Conservation (phyloP, 1,140 invertebrate genomes). For the Magallana gigas region DNA sequence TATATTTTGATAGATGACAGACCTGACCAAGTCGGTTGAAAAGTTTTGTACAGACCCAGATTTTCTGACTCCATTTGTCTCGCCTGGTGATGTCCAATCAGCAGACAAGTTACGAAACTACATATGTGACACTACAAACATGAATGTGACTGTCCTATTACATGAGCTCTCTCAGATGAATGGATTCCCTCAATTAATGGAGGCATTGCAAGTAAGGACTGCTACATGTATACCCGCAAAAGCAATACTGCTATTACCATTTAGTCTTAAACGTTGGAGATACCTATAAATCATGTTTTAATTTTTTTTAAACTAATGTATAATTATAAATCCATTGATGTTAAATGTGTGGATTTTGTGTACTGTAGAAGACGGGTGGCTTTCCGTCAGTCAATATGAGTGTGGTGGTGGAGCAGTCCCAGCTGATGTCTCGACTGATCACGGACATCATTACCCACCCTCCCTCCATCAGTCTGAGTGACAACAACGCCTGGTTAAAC, state of each 20-base stretch:
- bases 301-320: too few species aligned
- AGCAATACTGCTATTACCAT: too few species aligned
- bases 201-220: not conserved
- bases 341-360: not conserved
- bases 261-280: too few species aligned
- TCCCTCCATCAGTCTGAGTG: conserved; percentile 48
- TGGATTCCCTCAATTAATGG: not conserved
- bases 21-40: not conserved
- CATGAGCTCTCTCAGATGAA: not conserved
- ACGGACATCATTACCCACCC: conserved; percentile 43
- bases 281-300: too few species aligned
- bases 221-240: too few species aligned
- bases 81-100: not conserved
- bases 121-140: not conserved
- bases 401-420: not conserved
- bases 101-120: not conserved
- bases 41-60: not conserved
- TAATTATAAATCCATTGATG: too few species aligned
- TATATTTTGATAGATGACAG: not conserved
- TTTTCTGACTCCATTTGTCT: not conserved
- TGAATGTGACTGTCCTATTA: not conserved
- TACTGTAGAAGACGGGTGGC: not conserved
- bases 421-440: conserved; percentile 29
- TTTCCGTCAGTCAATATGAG: not conserved
- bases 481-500: conserved; percentile 51